These are phyloP conservation scores for Epizoanthus stellaris DNA, from an alignment of 92 coral and sea anemone genomes.

Conservation along the genomic window DNA sequence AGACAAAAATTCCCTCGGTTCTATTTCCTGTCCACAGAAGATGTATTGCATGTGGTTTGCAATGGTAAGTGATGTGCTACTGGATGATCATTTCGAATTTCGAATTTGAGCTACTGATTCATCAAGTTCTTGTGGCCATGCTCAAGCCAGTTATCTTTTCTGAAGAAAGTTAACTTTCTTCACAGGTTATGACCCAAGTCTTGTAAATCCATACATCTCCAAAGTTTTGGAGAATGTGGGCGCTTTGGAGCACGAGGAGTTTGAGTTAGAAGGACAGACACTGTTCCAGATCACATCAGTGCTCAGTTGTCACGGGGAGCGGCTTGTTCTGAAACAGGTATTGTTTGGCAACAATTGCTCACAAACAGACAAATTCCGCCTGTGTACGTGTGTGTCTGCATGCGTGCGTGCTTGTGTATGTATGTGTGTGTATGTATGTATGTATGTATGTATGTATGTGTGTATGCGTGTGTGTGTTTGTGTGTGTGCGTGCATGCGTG, in stretches of 20 bases:
- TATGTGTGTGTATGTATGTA: too few relatives aligned
- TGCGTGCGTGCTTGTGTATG: too few relatives aligned
- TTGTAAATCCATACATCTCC: slow-evolving; percentile 92
- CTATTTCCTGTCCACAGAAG: slow-evolving; percentile 91
- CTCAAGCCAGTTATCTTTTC: background rate
- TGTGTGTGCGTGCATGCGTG: too few relatives aligned
- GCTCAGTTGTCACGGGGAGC: slow-evolving; percentile 86
- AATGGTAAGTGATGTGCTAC: slow-evolving; percentile 71
- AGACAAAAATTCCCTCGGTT: slow-evolving; percentile 97
- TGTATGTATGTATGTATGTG: too few relatives aligned
- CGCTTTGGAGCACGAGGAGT: slow-evolving; percentile 76
- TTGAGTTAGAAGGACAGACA: slow-evolving; percentile 75
- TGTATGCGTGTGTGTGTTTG: too few relatives aligned
- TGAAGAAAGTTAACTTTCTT: background rate
- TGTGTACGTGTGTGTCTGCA: background rate
- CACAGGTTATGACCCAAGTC: slow-evolving; percentile 94
- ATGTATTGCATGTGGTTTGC: slow-evolving; percentile 97
- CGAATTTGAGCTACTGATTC: too few relatives aligned
- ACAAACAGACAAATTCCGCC: background rate
- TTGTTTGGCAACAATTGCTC: background rate
- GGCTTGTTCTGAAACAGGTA: slow-evolving; percentile 82
- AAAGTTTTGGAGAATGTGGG: slow-evolving; percentile 95
- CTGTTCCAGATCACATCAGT: slow-evolving; percentile 82
- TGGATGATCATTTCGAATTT: too few relatives aligned
- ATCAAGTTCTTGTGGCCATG: too few relatives aligned